Evolutionary conservation across 2,113 vertebrate species (phyloP).

Genomic region (Ivindomyrus marchei): DNA sequence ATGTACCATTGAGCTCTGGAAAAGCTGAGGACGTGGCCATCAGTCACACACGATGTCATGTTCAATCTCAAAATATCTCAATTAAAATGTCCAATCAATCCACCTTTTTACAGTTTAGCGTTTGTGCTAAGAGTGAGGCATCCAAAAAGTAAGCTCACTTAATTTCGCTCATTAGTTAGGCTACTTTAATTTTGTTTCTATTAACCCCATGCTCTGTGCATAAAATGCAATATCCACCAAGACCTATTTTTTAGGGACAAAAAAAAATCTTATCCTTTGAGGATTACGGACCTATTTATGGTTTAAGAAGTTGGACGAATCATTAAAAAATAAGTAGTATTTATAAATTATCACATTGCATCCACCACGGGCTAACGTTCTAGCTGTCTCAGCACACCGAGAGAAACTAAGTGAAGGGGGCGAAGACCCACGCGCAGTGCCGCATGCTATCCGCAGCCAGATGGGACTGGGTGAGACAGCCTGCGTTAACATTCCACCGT

Average conservation of each 20-base stretch:
- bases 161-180: background rate
- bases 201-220: background rate
- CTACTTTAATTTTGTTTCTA: background rate
- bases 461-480: background rate
- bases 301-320: background rate
- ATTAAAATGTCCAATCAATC: background rate
- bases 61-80: background rate
- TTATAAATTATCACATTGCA: background rate
- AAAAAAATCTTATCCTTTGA: background rate
- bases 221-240: background rate
- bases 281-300: background rate
- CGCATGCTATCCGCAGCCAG: background rate
- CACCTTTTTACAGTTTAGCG: background rate
- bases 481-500: background rate
- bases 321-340: background rate
- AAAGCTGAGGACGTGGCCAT: background rate
- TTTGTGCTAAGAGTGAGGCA: background rate
- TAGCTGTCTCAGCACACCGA: background rate
- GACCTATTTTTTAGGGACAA: background rate
- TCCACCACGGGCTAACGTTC: background rate
- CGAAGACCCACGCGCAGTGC: background rate
- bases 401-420: background rate
- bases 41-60: background rate
- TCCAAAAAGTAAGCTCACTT: background rate
- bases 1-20: background rate